Percentiles rank a stretch among this genome's conserved stretches.
Evolutionary conservation across 2,797 vertebrate genomes (phyloP).

Genomic region (Falco rusticolus): DNA sequence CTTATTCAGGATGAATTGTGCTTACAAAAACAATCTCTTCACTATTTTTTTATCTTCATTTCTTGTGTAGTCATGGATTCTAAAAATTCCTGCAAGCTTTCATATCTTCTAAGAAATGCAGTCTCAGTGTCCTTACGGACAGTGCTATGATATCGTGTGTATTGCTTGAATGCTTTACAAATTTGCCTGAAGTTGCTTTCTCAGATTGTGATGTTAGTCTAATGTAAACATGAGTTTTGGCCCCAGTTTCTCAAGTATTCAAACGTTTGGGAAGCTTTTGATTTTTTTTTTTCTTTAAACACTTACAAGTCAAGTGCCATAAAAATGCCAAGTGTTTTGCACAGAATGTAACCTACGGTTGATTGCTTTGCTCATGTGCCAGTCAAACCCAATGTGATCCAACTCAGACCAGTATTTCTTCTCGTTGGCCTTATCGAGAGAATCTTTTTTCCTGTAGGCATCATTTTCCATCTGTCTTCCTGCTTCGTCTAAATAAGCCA

Average conservation of each 20-base stretch:
- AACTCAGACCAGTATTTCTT: not conserved
- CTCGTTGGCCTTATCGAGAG: not conserved
- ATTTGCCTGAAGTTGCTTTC: not conserved
- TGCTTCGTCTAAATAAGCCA: not conserved
- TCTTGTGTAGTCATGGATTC: not conserved
- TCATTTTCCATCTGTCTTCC: not conserved
- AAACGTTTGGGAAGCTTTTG: not conserved
- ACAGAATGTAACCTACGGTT: not conserved
- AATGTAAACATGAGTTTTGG: not conserved
- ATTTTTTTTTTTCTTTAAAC: not conserved
- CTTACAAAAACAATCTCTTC: not conserved
- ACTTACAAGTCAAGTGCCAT: conserved; percentile 40
- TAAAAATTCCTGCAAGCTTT: not conserved
- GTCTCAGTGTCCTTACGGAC: not conserved
- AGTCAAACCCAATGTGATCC: not conserved
- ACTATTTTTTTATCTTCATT: not conserved
- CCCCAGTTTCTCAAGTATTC: not conserved
- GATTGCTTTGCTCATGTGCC: not conserved
- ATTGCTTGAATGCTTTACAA: not conserved
- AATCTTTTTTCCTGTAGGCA: not conserved
- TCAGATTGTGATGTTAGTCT: not conserved
- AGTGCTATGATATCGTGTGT: not conserved
- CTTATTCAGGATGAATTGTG: not conserved
- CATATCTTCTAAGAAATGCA: not conserved
- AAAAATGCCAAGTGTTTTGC: conserved; percentile 15